These are phyloP conservation scores for Coelinius sp. DNA, from an alignment of 2,888 invertebrate species.

Conservation along the genomic window DNA sequence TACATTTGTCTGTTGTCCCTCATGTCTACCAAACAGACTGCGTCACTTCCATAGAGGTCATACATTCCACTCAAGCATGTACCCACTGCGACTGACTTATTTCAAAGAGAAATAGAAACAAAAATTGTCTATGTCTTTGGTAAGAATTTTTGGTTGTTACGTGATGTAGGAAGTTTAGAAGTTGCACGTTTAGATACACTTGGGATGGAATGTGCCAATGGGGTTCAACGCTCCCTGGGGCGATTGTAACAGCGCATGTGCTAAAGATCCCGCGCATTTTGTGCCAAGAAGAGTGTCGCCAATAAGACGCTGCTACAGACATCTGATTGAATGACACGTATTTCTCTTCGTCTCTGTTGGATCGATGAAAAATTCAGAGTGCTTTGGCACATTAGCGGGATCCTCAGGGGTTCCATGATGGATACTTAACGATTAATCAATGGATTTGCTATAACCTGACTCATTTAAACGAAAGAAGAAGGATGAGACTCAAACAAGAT, in stretches of 20 bases:
- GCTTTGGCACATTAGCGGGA: not conserved
- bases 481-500: slow-evolving; percentile 15
- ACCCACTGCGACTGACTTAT: not conserved
- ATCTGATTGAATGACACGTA: slow-evolving; percentile 5
- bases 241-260: not conserved
- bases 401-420: not conserved
- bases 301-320: not conserved
- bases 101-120: not conserved
- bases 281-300: slow-evolving; percentile 1
- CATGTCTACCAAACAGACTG: not conserved
- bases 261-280: not conserved
- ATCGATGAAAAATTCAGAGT: not conserved
- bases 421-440: slow-evolving; percentile 15
- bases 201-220: not conserved
- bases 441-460: slow-evolving; percentile 7
- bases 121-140: not conserved
- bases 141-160: slow-evolving; percentile 8
- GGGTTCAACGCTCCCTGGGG: slow-evolving; percentile 8
- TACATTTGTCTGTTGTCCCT: not conserved
- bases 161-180: slow-evolving; percentile 5
- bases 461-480: not conserved
- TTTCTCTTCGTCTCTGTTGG: not conserved
- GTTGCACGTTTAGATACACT: slow-evolving; percentile 18
- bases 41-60: not conserved
- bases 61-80: slow-evolving; percentile 19